Base-by-base conservation (phyloP, 2,113 vertebrate species). In the Caracal caracal region DNA sequence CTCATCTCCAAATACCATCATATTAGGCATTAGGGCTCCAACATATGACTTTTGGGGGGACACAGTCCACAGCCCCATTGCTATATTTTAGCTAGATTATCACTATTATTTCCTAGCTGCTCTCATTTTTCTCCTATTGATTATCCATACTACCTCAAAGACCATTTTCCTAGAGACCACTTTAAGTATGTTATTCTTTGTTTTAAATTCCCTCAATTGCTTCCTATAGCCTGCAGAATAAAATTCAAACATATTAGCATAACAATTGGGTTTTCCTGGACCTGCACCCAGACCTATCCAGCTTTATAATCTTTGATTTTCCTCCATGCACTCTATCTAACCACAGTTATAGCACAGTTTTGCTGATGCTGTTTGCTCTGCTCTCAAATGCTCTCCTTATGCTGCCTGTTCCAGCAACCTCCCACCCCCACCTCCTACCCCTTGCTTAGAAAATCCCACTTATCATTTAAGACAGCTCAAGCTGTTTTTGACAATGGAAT, bases 361-460 rank as follows among this genome's bases (percentile, higher is more conserved):
- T 86, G 33, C 61, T 56, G 40, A 28, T 73, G 78, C 65, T 11
- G 10, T 91, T 96, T 82, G 70, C 70, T 90, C 56, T 90, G 80
- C 26, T 96, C 75, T 66, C 83, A 96, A 63, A 92, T 65, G 83
- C 40, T 85, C 66, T 86, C 96, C 22, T 33, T 70, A 33, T 93
- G 96, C 82, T 87, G 96, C 68, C 76, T 92, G 90, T 97, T 97
- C 86, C 79, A 92, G 82, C 43, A 97, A 35, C 92, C 93, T 95
- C 97, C 95, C 49, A 94, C 88, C 70, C 93, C 33, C 76, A 93
- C 88, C 94, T 94, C 92, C 95, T 76, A 93, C 93, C 94, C 47
- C n/a, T 93, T 68, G 70, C 78, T 94, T 84, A 80, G 97, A 95
- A 95, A 95, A 93, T 95, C 63, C 49, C 81, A 92, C 93, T 70